Evolutionary conservation across 2,888 invertebrate genomes (phyloP), one percentile per base, ranked within the genome.

Genomic region (Patella caerulea): DNA sequence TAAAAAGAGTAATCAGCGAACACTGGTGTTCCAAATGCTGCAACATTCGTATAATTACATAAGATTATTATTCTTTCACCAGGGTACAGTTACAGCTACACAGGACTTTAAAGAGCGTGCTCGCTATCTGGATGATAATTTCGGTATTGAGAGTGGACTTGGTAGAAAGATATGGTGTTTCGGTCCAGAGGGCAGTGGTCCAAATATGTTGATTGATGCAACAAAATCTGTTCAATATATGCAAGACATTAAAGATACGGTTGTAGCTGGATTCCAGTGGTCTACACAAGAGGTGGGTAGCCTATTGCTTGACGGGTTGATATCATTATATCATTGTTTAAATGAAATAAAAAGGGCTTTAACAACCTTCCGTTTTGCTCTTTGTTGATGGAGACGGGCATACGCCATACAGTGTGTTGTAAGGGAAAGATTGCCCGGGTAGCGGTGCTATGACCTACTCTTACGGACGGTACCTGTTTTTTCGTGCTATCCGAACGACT

Each of bases 221-320:
- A 97, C 98, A 87, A 99, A 99, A 94, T 99, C 99, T 93, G 99
- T 99, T 83, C 99, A 99, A 93, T 99, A 99, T 93, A 94, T 99
- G 84, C 98, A 99, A 91, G 99, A 99, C 94, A 98, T 99, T 93
- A 99, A 98, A 94, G 99, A 99, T 93, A 97, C 97, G 0, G 97
- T 98, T 75, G 96, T 98, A 74, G 98, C 98, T 88, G 98, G 98
- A 85, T 99, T 99, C 95, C 98, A 93, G 84, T 99, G 99, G 99
- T 99, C 99, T 77, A 95, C 98, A 84, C 98, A 98, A 93, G 99
- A 99, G 92, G 94, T 94, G 87, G 84, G 87, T 77, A 17, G 9
- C 45, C 4, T 74, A 34, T 71, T 71, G 9, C 9, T 45, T 45
- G 45, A 45, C 24, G 24, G 24, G 24, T 24, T 24, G 24, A 24